Evolutionary conservation across 2,797 vertebrate species (phyloP).

Genomic region (Chelon auratus): DNA sequence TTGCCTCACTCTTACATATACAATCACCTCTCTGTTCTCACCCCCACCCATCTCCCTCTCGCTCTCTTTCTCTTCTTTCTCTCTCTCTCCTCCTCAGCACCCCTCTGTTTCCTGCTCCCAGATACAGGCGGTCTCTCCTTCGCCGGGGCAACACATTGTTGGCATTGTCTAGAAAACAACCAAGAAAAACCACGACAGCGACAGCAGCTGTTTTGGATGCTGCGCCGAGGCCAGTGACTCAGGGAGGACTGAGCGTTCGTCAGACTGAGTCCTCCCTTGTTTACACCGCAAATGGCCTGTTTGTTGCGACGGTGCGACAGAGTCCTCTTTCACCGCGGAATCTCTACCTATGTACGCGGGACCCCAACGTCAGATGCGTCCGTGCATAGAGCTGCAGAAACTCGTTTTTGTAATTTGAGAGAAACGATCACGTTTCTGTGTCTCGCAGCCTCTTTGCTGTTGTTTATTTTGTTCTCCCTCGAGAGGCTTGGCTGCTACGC

Average conservation of each 20-base stretch:
- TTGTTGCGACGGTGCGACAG: conserved; percentile 37
- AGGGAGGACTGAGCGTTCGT: conserved; percentile 32
- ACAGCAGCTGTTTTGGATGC: conserved; percentile 60
- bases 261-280: conserved; percentile 41
- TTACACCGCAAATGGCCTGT: conserved; percentile 39
- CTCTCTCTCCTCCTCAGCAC: conserved; percentile 55
- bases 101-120: conserved; percentile 74
- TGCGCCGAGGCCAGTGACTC: conserved; percentile 50
- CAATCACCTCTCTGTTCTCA: conserved; percentile 81
- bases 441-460: conserved; percentile 34
- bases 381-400: background rate
- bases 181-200: conserved; percentile 58
- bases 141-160: conserved; percentile 68
- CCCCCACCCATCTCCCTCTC: conserved; percentile 57
- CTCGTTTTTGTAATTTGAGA: no score
- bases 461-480: conserved; percentile 65
- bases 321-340: conserved; percentile 29
- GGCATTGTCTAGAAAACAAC: conserved; percentile 71
- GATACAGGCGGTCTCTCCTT: conserved; percentile 65
- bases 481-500: conserved; percentile 61
- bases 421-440: background rate
- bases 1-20: conserved; percentile 78
- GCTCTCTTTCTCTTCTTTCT: no score
- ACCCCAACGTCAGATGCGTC: conserved; percentile 12
- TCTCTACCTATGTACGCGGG: conserved; percentile 14